Evolutionary conservation across 1,140 invertebrate genomes (phyloP).

Genomic region (Caerostris extrusa): DNA sequence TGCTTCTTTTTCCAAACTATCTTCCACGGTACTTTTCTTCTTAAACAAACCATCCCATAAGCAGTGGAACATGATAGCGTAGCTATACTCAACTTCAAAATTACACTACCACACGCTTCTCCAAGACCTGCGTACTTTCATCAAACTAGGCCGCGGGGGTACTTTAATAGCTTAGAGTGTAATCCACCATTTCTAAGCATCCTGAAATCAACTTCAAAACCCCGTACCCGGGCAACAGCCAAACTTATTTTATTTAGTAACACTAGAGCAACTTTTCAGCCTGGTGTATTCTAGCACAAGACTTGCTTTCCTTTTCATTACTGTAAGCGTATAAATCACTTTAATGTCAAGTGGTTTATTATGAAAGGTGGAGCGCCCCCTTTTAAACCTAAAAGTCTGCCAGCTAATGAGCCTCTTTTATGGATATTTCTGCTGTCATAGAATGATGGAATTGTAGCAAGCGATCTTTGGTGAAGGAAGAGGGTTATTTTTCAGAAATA

Average conservation of each 20-base stretch:
- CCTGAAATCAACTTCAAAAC: not conserved
- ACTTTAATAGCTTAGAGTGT: slow-evolving; percentile 23
- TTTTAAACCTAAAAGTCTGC: not conserved
- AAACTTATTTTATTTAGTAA: slow-evolving; percentile 33
- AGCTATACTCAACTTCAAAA: not conserved
- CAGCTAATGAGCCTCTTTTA: slow-evolving; percentile 35
- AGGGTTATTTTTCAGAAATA: not conserved
- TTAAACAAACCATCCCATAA: not conserved
- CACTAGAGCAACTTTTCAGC: slow-evolving; percentile 30
- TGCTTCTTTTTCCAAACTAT: too few relatives aligned
- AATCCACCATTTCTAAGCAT: slow-evolving; percentile 26
- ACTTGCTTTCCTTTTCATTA: slow-evolving; percentile 31
- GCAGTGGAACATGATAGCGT: not conserved
- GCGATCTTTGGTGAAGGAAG: not conserved
- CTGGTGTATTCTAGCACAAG: not conserved
- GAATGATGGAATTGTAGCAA: not conserved
- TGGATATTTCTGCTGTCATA: slow-evolving; percentile 38
- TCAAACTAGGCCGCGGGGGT: slow-evolving; percentile 20
- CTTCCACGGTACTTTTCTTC: too few relatives aligned
- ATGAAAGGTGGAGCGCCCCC: slow-evolving; percentile 27
- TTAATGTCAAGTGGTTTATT: slow-evolving; percentile 49
- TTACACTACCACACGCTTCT: not conserved
- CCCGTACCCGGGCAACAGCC: not conserved
- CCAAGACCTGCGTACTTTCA: not conserved
- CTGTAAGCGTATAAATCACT: slow-evolving; percentile 46